These are phyloP conservation scores for Nothocercus julius DNA, from an alignment of 2,113 vertebrate genomes.

Conservation along the genomic window DNA sequence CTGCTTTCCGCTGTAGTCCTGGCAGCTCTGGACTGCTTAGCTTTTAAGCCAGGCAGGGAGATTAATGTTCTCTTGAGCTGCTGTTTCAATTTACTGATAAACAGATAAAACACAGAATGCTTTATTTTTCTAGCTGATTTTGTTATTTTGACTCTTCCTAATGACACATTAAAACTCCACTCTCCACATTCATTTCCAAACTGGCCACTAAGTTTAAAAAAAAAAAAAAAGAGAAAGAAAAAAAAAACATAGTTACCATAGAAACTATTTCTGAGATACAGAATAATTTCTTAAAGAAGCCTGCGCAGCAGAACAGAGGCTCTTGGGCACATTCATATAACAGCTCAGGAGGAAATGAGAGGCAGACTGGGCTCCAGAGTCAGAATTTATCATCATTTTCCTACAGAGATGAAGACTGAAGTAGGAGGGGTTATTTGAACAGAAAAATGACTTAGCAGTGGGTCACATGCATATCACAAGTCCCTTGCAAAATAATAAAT, in stretches of 20 bases:
- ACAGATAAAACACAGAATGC: background rate
- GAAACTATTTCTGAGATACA: slow-evolving; percentile 49
- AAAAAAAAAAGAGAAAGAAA: background rate
- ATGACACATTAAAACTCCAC: background rate
- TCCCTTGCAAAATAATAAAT: background rate
- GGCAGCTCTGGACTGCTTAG: background rate
- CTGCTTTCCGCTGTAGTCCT: background rate
- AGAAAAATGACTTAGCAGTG: background rate
- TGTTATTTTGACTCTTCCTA: background rate
- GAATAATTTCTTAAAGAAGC: slow-evolving; percentile 30
- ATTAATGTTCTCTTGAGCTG: background rate
- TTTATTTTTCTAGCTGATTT: slow-evolving; percentile 8
- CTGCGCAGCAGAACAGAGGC: background rate
- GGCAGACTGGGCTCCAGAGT: background rate
- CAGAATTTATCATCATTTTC: background rate
- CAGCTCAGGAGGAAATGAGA: background rate
- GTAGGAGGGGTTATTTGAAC: background rate
- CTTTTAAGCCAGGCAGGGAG: background rate
- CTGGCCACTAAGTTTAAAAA: background rate
- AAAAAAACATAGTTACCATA: background rate
- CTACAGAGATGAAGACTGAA: background rate
- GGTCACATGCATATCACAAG: background rate
- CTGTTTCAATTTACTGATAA: background rate
- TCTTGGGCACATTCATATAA: background rate
- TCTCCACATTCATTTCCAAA: background rate